These are phyloP conservation scores for Podilymbus podiceps DNA, from an alignment of 2,113 vertebrate genomes.

Conservation along the genomic window DNA sequence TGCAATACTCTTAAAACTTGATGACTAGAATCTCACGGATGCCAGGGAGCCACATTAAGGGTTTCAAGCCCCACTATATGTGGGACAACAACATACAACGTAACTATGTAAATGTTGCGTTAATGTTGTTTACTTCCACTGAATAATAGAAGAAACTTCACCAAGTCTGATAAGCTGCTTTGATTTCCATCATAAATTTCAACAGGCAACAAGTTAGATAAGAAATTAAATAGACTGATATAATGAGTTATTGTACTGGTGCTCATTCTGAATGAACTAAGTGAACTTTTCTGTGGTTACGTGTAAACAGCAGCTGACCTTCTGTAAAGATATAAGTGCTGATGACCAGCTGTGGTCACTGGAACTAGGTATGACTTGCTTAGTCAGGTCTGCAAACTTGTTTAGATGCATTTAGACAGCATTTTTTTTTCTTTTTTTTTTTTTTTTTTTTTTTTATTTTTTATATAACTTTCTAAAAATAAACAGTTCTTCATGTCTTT, in stretches of 20 bases:
- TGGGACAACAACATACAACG: background rate
- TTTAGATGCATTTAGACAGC: background rate
- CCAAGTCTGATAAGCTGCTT: background rate
- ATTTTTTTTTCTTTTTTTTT: background rate
- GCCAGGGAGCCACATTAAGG: constrained; percentile 6
- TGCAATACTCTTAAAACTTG: background rate
- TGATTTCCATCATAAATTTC: constrained; percentile 13
- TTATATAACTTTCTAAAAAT: constrained; percentile 29
- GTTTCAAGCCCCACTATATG: background rate
- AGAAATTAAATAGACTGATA: background rate
- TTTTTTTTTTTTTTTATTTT: too few species aligned
- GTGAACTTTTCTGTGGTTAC: constrained; percentile 18
- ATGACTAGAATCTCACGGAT: constrained; percentile 11
- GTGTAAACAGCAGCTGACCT: constrained; percentile 27
- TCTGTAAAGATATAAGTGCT: background rate
- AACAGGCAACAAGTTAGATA: background rate
- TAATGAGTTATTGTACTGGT: background rate
- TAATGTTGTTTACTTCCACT: background rate
- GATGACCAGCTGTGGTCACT: background rate
- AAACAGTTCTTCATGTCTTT: background rate
- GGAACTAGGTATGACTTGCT: background rate
- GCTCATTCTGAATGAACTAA: background rate
- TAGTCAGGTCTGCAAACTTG: background rate
- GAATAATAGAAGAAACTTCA: background rate
- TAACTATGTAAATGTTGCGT: background rate